These are phyloP conservation scores for Leptopilina clavipes DNA, from an alignment of 1,140 invertebrate species.

Conservation along the genomic window DNA sequence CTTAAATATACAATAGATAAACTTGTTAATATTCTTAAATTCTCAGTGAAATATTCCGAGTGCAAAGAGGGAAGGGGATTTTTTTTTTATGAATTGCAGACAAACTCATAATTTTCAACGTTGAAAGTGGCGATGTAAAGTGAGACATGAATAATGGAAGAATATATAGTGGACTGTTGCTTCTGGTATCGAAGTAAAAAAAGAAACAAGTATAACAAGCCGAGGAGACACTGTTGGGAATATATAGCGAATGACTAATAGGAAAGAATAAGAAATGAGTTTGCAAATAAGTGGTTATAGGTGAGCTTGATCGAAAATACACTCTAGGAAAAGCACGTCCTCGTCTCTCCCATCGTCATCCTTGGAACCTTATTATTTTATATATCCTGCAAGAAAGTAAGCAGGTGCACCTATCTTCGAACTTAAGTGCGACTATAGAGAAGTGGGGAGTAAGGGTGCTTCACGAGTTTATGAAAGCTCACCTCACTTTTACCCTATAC, in stretches of 20 bases:
- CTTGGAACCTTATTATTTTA: slow-evolving; percentile 47
- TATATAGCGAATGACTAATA: slow-evolving; percentile 17
- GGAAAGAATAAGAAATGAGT: slow-evolving; percentile 54
- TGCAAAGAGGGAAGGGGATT: not conserved
- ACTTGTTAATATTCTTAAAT: too few relatives aligned
- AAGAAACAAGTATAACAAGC: slow-evolving; percentile 20
- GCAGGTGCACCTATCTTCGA: slow-evolving; percentile 47
- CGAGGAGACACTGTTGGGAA: slow-evolving; percentile 28
- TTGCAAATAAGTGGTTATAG: slow-evolving; percentile 57
- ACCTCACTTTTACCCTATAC: slow-evolving; percentile 22
- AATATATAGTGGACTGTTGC: slow-evolving; percentile 30
- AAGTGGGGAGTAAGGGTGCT: slow-evolving; percentile 27
- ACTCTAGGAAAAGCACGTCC: slow-evolving; percentile 12
- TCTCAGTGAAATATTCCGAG: too few relatives aligned
- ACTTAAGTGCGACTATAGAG: slow-evolving; percentile 52
- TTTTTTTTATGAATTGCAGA: not conserved
- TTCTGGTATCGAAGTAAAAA: slow-evolving; percentile 26
- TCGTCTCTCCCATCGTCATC: slow-evolving; percentile 9
- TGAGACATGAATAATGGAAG: slow-evolving; percentile 52
- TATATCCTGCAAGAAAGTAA: slow-evolving; percentile 48
- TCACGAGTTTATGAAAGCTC: slow-evolving; percentile 44
- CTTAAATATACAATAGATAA: too few relatives aligned
- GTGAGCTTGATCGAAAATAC: slow-evolving; percentile 12
- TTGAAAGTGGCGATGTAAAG: slow-evolving; percentile 41
- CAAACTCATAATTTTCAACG: slow-evolving; percentile 44